Base-by-base conservation (phyloP, 92 coral and sea anemone species). In the Phenganax marumi region DNA sequence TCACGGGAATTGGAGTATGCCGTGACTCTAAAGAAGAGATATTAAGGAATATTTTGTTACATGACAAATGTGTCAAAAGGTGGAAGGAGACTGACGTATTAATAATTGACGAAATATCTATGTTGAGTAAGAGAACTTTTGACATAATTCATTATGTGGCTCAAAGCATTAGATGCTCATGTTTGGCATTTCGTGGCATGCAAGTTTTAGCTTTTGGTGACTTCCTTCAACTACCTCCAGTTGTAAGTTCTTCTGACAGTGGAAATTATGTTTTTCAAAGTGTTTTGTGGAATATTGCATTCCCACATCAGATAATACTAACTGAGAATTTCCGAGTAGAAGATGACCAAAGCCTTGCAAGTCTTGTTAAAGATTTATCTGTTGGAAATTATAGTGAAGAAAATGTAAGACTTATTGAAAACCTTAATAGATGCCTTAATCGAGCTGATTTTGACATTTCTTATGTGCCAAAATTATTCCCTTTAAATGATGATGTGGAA, bases 401-500 rank as follows among this genome's bases (percentile, higher is more conserved):
- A 8, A 53, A 85, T 12, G n/a, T 24, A 9, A 47, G 60, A 10
- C 7, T 76, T 10, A 56, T 87, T 2, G 8, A 47, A 16, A 39
- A 69, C 33, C 88, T 89, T 7, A 19, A 22, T 13, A 79, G 88
- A 18, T 78, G 79, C n/a, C 69, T 90, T 0, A 48, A 73, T 54
- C 89, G 89, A 61, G 33, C 8, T 4, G 88, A 80, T 21, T 87
- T 84, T 68, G 87, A 68, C 12, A 71, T 87, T 61, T 8, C 48
- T 0, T 87, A 64, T 23, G 70, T 80, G 13, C 90, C 90, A 1
- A 23, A 87, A 46, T 50, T 89, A 0, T 87, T 52, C 18, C 74
- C 86, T 5, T 65, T 66, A 8, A 89, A 90, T 55, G 89, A 90
- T 70, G 92, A 90, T 58, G 84, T 85, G 3, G 89, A 89, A 52